Conservation (phyloP, 2,113 vertebrate species). For the Tor tambroides region DNA sequence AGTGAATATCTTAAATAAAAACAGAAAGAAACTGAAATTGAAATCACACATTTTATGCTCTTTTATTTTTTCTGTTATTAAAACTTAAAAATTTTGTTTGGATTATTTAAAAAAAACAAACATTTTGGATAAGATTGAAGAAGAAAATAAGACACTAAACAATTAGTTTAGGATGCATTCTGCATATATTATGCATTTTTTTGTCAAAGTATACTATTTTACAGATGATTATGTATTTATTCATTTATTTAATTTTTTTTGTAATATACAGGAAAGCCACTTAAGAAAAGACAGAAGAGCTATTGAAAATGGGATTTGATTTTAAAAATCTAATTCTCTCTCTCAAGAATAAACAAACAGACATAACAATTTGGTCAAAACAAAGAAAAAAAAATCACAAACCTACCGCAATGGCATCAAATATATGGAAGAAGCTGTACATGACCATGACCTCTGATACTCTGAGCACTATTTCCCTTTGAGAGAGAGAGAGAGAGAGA, state of each 20-base stretch:
- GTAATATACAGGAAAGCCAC: not conserved
- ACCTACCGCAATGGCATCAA: constrained; percentile 68
- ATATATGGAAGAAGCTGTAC: constrained; percentile 65
- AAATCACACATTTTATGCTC: not conserved
- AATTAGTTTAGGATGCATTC: no score
- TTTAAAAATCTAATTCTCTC: not conserved
- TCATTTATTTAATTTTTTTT: not conserved
- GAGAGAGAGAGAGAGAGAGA: constrained; percentile 1
- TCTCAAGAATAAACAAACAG: not conserved
- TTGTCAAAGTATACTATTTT: no score
- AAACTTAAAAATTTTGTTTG: not conserved
- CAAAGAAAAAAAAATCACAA: not conserved
- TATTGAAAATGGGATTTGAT: not conserved
- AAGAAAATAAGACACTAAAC: not conserved
- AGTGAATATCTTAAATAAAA: not conserved
- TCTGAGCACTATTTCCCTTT: constrained; percentile 67
- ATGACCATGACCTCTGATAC: constrained; percentile 69
- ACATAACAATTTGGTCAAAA: not conserved
- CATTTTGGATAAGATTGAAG: not conserved
- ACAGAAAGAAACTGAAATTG: not conserved
- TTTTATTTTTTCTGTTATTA: not conserved
- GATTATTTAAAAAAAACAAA: not conserved
- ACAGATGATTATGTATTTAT: no score
- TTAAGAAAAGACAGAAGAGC: not conserved
- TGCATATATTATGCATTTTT: no score